Evolutionary conservation across 2,888 invertebrate genomes (phyloP).

Genomic region (Heteropelma amictum): DNA sequence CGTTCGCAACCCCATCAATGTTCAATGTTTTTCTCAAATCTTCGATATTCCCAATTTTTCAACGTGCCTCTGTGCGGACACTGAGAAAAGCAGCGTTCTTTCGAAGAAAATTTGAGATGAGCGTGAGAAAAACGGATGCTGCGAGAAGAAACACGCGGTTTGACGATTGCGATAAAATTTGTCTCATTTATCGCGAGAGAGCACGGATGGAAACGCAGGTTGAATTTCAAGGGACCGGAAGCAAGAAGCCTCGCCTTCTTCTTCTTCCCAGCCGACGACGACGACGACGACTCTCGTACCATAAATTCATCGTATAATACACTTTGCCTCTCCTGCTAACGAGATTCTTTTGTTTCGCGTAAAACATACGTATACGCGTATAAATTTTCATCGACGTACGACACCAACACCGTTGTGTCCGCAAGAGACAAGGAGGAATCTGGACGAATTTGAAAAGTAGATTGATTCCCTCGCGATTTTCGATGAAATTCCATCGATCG

Average conservation of each 20-base stretch:
- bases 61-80: no score
- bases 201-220: conserved; percentile 38
- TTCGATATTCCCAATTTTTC: no score
- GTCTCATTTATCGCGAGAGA: conserved; percentile 55
- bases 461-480: conserved; percentile 26
- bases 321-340: conserved; percentile 48
- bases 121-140: no score
- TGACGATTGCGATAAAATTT: conserved; percentile 53
- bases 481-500: conserved; percentile 14
- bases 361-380: neutral
- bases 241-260: conserved; percentile 35
- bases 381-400: no score
- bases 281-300: no score
- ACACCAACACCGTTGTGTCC: conserved; percentile 12
- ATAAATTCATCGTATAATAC: conserved; percentile 53
- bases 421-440: neutral
- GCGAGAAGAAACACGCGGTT: no score
- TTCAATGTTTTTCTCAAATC: no score
- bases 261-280: conserved; percentile 42
- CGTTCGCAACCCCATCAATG: no score
- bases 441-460: conserved; percentile 16
- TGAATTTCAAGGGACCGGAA: conserved; percentile 56
- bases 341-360: conserved; percentile 46
- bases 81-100: no score
- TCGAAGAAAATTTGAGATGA: no score